Evolutionary conservation across 35 echinoderm and acorn worm genomes (phyloP).

Genomic region (Lytechinus pictus): DNA sequence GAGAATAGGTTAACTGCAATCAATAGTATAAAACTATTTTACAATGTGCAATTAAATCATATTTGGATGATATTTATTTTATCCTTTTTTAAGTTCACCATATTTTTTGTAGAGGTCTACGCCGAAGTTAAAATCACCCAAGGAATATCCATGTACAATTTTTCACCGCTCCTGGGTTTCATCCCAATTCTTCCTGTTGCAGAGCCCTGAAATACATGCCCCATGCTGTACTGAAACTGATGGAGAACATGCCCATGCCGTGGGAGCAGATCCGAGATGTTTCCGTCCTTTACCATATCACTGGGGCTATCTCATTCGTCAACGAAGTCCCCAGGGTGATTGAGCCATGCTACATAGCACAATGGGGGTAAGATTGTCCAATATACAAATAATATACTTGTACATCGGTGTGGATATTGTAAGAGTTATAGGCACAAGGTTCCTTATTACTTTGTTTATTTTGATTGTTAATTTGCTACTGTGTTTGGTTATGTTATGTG

Average conservation of each 20-base stretch:
- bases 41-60: no score
- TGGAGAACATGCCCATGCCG: slow-evolving; percentile 99
- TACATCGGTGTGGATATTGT: no score
- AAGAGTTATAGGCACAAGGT: no score
- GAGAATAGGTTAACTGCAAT: no score
- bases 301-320: slow-evolving; percentile 96
- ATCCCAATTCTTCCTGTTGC: not conserved
- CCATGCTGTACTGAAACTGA: slow-evolving; percentile 95
- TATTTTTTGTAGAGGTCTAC: no score
- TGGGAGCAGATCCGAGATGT: slow-evolving; percentile 99
- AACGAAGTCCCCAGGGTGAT: slow-evolving; percentile 95
- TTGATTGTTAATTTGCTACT: no score
- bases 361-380: slow-evolving; percentile 88
- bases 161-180: not conserved
- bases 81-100: no score
- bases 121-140: not conserved
- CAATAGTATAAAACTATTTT: no score
- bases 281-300: slow-evolving; percentile 92
- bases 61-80: no score
- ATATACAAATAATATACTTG: no score
- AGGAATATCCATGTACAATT: not conserved
- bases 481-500: no score
- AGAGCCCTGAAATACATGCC: slow-evolving; percentile 99
- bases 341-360: slow-evolving; percentile 95
- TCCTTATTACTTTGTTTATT: no score